Base-by-base conservation (phyloP, 2,888 invertebrate genomes). In the Blastobasis lacticolella region DNA sequence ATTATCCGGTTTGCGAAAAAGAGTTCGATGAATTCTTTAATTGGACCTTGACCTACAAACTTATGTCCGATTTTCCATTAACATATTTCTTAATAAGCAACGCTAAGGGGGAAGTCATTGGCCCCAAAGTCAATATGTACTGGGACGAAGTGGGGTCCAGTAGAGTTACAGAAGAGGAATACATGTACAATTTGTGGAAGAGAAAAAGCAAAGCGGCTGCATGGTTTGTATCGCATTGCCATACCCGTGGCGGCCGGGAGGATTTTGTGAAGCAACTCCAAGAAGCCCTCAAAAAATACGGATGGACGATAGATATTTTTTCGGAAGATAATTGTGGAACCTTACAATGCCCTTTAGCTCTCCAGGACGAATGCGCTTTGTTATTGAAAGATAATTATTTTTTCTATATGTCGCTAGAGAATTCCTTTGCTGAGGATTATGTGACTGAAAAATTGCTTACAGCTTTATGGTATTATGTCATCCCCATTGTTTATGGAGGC, bases 351-450 rank as follows among this genome's bases (percentile, higher is more conserved):
- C 69, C 79, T 0, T 65, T 58, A 53, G 43, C 23, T 3, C 23
- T 61, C 1, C 57, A 56, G 4, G 57, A 64, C n/a, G 66, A 64
- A 10, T 88, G 88, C 53, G 66, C 75, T 50, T 56, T 53, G 37
- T 69, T 78, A 59, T 54, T 90, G 45, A 85, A 90, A 56, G 78
- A 72, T 9, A 86, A 92, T 52, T 94, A 94, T 73, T 93, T 90
- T 68, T 94, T 94, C 68, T 94, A 94, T 66, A 73, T 94, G 56
- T 81, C 91, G 0, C 92, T 94, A 64, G 94, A 94, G 75, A 94
- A 94, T 73, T 92, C 93, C 3, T 90, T 93, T 60, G 92, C 92
- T 62, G 81, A 81, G 48, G 87, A 87, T 59, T 87, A 86, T 46
- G 81, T 86, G 4, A 84, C 87, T 0, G 87, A 87, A 67, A 94